phyloP scores from a whole-genome alignment of 2,888 invertebrate species.

The Tribolium freemani region DNA sequence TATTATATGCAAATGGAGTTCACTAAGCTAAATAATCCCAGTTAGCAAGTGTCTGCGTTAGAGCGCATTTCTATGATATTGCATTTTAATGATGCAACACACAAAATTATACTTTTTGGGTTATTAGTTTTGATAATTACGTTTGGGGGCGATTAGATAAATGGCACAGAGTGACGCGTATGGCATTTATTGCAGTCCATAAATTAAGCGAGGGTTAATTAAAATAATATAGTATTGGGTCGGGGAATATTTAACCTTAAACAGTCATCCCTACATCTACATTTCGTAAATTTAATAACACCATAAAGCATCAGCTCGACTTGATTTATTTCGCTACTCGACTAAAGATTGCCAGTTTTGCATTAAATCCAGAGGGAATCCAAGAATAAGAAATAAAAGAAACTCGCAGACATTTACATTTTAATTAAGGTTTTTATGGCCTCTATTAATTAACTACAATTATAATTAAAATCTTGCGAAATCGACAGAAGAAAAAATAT shows the following conservation, averaged over 20 bases:
- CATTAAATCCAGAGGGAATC: slow-evolving; percentile 53
- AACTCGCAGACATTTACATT: slow-evolving; percentile 59
- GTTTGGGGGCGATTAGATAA: slow-evolving; percentile 3
- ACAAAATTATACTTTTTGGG: not conserved
- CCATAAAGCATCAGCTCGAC: slow-evolving; percentile 33
- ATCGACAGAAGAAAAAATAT: slow-evolving; percentile 33
- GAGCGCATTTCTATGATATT: slow-evolving; percentile 4
- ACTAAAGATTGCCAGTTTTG: slow-evolving; percentile 51
- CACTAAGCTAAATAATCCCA: slow-evolving; percentile 58
- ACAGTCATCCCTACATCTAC: slow-evolving; percentile 11
- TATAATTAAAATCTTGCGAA: slow-evolving; percentile 53
- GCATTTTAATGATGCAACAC: not conserved
- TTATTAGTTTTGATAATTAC: not conserved
- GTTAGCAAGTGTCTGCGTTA: slow-evolving; percentile 37
- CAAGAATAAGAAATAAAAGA: slow-evolving; percentile 51
- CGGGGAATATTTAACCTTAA: slow-evolving; percentile 12
- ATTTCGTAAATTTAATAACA: slow-evolving; percentile 39
- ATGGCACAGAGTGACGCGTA: slow-evolving; percentile 1
- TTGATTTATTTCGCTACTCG: slow-evolving; percentile 52
- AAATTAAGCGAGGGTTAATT: slow-evolving; percentile 32
- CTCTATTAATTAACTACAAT: slow-evolving; percentile 62
- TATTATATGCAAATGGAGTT: slow-evolving; percentile 66
- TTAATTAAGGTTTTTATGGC: slow-evolving; percentile 62
- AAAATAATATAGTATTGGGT: slow-evolving; percentile 12
- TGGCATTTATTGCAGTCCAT: slow-evolving; percentile 28